Conservation (phyloP, 1,140 invertebrate species). For the Odontomachus brunneus region DNA sequence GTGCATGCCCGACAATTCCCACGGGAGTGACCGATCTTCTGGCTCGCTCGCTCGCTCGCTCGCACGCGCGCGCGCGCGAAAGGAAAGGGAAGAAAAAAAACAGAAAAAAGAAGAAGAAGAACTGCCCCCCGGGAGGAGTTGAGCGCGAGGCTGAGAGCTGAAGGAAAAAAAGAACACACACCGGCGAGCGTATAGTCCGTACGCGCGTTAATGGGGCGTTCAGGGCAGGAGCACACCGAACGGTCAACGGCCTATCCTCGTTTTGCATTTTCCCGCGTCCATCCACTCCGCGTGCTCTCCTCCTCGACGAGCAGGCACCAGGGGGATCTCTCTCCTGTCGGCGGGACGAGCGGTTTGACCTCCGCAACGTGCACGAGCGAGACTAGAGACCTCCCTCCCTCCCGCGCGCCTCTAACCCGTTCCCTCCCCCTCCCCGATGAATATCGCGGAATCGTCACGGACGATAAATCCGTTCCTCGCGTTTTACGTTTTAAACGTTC, state of each 20-base stretch:
- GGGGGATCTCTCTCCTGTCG: slow-evolving; percentile 24
- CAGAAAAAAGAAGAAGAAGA: slow-evolving; percentile 9
- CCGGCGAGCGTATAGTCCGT: slow-evolving; percentile 27
- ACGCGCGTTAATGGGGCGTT: slow-evolving; percentile 54
- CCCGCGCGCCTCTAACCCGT: not conserved
- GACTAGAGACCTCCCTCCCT: not conserved
- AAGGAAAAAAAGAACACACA: slow-evolving; percentile 47
- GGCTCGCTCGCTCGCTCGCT: not conserved
- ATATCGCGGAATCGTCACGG: slow-evolving; percentile 65
- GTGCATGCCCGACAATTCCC: slow-evolving; percentile 45
- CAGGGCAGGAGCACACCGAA: slow-evolving; percentile 26
- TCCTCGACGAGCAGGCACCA: slow-evolving; percentile 34
- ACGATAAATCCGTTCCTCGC: slow-evolving; percentile 64
- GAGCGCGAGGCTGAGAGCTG: slow-evolving; percentile 1
- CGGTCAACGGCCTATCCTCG: slow-evolving; percentile 58
- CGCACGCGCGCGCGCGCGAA: too few relatives aligned
- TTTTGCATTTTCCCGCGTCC: slow-evolving; percentile 58
- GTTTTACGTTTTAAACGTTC: slow-evolving; percentile 64
- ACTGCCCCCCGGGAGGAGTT: not conserved
- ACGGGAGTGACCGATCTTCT: slow-evolving; percentile 45
- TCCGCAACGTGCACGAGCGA: slow-evolving; percentile 32
- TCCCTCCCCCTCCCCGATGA: slow-evolving; percentile 38
- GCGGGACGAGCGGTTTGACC: slow-evolving; percentile 38
- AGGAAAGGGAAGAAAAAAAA: slow-evolving; percentile 24
- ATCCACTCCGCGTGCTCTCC: slow-evolving; percentile 35